phyloP scores from a whole-genome alignment of 2,113 vertebrate species.

The Spermophilus dauricus region DNA sequence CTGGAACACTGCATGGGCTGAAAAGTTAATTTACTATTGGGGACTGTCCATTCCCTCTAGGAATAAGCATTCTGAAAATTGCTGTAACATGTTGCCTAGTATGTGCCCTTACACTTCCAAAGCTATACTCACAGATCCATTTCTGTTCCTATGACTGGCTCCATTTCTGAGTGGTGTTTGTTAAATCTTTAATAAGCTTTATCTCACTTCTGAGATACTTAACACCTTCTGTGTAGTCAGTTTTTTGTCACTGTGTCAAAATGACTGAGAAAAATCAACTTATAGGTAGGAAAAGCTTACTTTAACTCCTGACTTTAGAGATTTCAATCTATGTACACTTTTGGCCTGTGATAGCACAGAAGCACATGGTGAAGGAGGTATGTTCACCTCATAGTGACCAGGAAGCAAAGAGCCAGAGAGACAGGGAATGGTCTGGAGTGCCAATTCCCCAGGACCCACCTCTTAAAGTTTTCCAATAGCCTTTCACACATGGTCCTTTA shows the following conservation, averaged over 20 bases:
- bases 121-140: too few relatives aligned
- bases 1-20: neutral
- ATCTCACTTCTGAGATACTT: neutral
- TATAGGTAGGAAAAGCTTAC: neutral
- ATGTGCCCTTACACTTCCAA: neutral
- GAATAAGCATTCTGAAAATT: neutral
- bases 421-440: too few relatives aligned
- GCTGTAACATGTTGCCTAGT: neutral
- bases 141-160: neutral
- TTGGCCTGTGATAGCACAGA: neutral
- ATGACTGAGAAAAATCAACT: neutral
- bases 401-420: neutral
- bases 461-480: neutral
- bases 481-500: neutral
- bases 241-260: neutral
- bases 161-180: neutral
- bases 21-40: neutral
- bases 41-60: neutral
- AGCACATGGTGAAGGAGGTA: neutral
- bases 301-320: neutral
- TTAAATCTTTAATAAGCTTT: constrained; percentile 10
- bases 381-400: neutral
- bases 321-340: neutral
- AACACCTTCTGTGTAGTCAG: neutral
- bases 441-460: neutral